These are phyloP conservation scores for Saxicola maurus DNA, from an alignment of 2,797 vertebrate genomes.

Conservation along the genomic window DNA sequence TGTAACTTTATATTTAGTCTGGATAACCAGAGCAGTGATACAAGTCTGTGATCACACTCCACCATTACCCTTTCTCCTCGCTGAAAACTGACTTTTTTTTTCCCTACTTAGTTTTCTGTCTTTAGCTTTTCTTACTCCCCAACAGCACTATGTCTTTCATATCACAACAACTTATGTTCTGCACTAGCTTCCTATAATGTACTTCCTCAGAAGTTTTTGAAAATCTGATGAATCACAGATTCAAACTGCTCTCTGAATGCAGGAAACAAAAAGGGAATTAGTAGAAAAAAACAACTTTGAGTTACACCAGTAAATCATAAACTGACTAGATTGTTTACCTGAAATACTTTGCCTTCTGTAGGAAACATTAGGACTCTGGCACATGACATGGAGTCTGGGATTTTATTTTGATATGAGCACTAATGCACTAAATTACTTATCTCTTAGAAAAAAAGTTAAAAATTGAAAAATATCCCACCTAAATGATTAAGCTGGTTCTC, in stretches of 20 bases:
- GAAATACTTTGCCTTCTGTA: not conserved
- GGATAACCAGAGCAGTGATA: not conserved
- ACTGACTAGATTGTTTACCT: not conserved
- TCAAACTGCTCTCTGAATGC: not conserved
- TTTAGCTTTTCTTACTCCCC: not conserved
- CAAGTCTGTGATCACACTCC: fast-evolving
- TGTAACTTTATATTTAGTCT: not conserved
- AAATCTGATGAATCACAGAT: not conserved
- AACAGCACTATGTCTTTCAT: not conserved
- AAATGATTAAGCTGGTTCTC: not conserved
- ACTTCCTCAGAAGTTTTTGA: not conserved
- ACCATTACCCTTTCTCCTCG: fast-evolving
- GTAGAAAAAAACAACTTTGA: not conserved
- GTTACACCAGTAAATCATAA: not conserved
- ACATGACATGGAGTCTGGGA: not conserved
- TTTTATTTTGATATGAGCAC: not conserved
- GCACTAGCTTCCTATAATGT: not conserved
- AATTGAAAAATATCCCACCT: not conserved
- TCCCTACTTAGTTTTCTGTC: not conserved
- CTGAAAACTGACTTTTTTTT: not conserved
- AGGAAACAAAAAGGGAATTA: not conserved
- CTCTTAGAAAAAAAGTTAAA: fast-evolving
- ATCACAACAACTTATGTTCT: not conserved
- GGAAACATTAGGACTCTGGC: not conserved
- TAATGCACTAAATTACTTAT: not conserved